phyloP scores from a whole-genome alignment of 1,140 invertebrate genomes.

The Philopotamus ludificatus region DNA sequence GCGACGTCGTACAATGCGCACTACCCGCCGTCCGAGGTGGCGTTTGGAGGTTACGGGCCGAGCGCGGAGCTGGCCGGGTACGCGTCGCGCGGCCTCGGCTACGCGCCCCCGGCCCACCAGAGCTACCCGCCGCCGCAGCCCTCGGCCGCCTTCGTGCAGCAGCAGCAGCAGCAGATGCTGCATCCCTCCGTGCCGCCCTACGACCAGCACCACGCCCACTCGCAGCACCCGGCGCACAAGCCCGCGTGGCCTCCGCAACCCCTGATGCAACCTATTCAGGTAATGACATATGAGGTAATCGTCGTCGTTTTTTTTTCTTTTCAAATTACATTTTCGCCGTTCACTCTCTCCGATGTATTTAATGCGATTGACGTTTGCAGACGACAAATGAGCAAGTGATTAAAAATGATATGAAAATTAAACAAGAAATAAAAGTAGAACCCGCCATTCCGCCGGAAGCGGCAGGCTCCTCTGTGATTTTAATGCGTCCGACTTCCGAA shows the following conservation, averaged over 20 bases:
- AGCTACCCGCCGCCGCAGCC: slow-evolving; percentile 49
- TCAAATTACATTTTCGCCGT: neutral
- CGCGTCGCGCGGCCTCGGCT: slow-evolving; percentile 52
- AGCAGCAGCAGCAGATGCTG: slow-evolving; percentile 50
- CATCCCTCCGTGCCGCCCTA: slow-evolving; percentile 48
- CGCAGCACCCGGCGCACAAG: slow-evolving; percentile 20
- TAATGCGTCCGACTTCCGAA: slow-evolving; percentile 4
- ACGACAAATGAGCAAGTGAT: slow-evolving; percentile 15
- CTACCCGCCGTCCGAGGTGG: slow-evolving; percentile 52
- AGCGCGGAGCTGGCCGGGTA: slow-evolving; percentile 53
- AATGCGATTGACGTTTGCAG: slow-evolving; percentile 9
- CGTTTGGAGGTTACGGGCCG: slow-evolving; percentile 50
- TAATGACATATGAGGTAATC: neutral
- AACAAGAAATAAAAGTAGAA: slow-evolving; percentile 33
- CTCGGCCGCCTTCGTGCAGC: slow-evolving; percentile 42
- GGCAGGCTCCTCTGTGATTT: slow-evolving; percentile 7
- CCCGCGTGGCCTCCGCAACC: slow-evolving; percentile 23
- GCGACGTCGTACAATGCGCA: slow-evolving; percentile 56
- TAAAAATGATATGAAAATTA: slow-evolving; percentile 23
- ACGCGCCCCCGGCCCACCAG: slow-evolving; percentile 55
- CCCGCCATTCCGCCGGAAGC: slow-evolving; percentile 5
- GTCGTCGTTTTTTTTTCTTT: no score
- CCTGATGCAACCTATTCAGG: slow-evolving; percentile 30
- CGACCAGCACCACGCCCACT: slow-evolving; percentile 29
- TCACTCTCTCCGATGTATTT: neutral